Evolutionary conservation across 1,140 invertebrate species (phyloP), one percentile per base, ranked within the genome.

Genomic region (Ostrea edulis): DNA sequence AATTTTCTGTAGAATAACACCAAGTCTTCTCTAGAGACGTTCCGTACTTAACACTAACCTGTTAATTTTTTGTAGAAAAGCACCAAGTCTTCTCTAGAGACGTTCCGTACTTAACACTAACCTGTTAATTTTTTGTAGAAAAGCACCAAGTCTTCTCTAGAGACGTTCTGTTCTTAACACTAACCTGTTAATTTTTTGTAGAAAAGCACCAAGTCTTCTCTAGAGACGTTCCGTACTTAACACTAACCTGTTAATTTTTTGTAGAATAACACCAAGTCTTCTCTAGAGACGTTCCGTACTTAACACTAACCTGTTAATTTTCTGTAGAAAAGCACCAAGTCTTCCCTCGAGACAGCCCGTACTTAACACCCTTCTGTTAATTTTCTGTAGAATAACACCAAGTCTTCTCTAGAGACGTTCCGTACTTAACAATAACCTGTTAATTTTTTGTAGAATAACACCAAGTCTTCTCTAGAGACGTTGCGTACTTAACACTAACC

Each of bases 191-290:
- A 44, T 77, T 71, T 51, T 54, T 5, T 87, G 87, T 92, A 96
- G 96, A 97, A 97, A 96, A 96, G 96, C 29, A 97, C 96, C 58
- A 97, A 97, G 91, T 96, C 96, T 87, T 96, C 96, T 0, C 90
- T 97, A 90, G 96, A 97, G 93, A 96, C 96, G 0, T 96, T 96
- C 29, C 94, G 96, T 53, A 97, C 96, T 29, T 97, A n/a, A n/a
- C n/a, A n/a, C n/a, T n/a, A n/a, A n/a, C 52, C 20, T 29, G 17
- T 51, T 51, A 44, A 44, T 77, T 71, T 51, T 54, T 5, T 87
- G 87, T 92, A 96, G 96, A 97, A 97, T 96, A 96, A 96, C 29
- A 97, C 96, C 58, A 97, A 97, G 91, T 96, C 96, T 87, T 96
- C 96, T 0, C 90, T 97, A 90, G 96, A 97, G 93, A 96, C 96